These are phyloP conservation scores for Gari tellinella DNA, from an alignment of 2,888 invertebrate species.

Conservation along the genomic window DNA sequence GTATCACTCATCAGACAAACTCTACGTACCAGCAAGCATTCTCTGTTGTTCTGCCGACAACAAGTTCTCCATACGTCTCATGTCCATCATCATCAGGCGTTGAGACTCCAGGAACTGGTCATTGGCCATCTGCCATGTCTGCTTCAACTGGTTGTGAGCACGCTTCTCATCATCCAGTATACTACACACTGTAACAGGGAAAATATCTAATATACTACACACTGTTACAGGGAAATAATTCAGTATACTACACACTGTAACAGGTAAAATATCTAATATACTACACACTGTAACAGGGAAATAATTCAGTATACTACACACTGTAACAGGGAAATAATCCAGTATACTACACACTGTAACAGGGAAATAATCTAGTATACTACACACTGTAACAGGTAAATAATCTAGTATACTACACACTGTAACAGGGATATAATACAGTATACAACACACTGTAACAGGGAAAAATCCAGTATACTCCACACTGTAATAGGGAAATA, in stretches of 20 bases:
- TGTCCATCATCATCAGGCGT: conserved; percentile 85
- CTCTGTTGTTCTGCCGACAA: conserved; percentile 85
- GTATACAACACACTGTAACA: conserved; percentile 69
- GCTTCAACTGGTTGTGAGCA: conserved; percentile 84
- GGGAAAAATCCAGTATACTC: not conserved
- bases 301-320: conserved; percentile 37
- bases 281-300: not conserved
- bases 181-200: conserved; percentile 78
- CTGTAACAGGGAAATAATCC: conserved; percentile 61
- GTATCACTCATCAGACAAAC: not conserved
- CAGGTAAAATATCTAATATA: not conserved
- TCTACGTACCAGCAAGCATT: conserved; percentile 81
- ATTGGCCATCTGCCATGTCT: conserved; percentile 86
- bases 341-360: not conserved
- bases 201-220: not conserved
- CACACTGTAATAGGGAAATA: not conserved
- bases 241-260: conserved; percentile 68
- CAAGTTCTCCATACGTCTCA: conserved; percentile 84
- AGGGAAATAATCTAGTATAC: not conserved
- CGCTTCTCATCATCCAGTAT: conserved; percentile 85
- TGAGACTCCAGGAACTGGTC: conserved; percentile 86
- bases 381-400: conserved; percentile 69
- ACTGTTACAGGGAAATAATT: not conserved
- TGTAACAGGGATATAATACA: not conserved
- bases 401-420: not conserved